Conservation (phyloP, 2,888 invertebrate genomes). For the Acronicta aceris region DNA sequence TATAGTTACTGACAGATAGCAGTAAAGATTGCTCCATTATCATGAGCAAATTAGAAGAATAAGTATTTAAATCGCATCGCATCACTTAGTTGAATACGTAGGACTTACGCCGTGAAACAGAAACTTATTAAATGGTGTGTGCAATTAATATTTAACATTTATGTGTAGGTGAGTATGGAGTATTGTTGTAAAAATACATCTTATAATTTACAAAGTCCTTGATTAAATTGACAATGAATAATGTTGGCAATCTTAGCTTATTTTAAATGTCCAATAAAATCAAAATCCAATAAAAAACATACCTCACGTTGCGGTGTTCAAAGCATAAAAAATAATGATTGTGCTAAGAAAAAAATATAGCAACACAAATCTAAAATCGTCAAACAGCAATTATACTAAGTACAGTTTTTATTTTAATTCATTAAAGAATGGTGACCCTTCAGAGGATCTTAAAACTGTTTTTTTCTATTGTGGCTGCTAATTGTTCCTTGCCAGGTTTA, state of each 20-base stretch:
- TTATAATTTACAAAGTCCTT: constrained; percentile 26
- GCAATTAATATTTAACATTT: not conserved
- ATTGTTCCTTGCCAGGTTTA: not conserved
- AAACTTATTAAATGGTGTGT: too few species aligned
- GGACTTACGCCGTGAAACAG: too few species aligned
- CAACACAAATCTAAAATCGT: constrained; percentile 66
- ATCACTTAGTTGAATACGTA: too few species aligned
- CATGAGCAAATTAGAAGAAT: too few species aligned
- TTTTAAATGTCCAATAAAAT: constrained; percentile 40
- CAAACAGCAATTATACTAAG: constrained; percentile 76
- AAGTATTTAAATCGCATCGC: too few species aligned
- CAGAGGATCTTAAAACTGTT: too few species aligned
- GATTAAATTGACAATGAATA: constrained; percentile 13
- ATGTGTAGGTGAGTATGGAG: not conserved
- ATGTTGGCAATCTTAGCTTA: constrained; percentile 46
- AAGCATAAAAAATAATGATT: constrained; percentile 68
- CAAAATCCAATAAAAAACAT: constrained; percentile 36
- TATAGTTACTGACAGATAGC: too few species aligned
- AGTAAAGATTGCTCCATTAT: too few species aligned
- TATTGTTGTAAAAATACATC: constrained; percentile 5
- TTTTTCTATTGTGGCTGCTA: too few species aligned
- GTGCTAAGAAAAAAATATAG: constrained; percentile 73
- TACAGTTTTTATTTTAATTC: constrained; percentile 63
- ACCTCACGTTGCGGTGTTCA: constrained; percentile 61
- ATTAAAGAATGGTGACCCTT: too few species aligned